phyloP scores from a whole-genome alignment of 2,888 invertebrate species.

The Luperina nickerlii region DNA sequence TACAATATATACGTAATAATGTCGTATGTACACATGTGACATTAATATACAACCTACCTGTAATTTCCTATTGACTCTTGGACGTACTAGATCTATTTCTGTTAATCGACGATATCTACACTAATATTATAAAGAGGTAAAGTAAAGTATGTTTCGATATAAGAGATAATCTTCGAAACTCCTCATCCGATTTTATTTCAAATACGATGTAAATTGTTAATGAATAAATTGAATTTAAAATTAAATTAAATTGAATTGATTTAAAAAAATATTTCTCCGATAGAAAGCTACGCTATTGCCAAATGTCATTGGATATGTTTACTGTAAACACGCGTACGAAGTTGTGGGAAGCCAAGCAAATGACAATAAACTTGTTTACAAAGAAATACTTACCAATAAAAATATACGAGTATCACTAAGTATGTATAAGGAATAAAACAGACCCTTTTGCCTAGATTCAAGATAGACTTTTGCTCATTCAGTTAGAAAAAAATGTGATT shows the following conservation, averaged over 20 bases:
- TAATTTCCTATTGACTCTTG: constrained; percentile 31
- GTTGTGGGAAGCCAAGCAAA: neutral
- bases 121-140: neutral
- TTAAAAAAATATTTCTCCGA: too few relatives aligned
- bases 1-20: neutral
- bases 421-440: neutral
- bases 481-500: constrained; percentile 11
- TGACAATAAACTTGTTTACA: neutral
- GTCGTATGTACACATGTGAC: neutral
- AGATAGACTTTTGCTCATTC: neutral
- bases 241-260: too few relatives aligned
- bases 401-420: too few relatives aligned
- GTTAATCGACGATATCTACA: constrained; percentile 4
- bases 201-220: too few relatives aligned
- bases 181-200: too few relatives aligned
- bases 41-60: neutral
- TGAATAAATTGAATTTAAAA: too few relatives aligned
- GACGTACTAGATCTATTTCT: neutral
- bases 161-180: neutral
- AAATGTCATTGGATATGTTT: neutral
- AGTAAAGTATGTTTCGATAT: neutral
- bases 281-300: too few relatives aligned
- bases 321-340: neutral
- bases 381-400: neutral
- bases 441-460: neutral